Evolutionary conservation across 2,888 invertebrate genomes (phyloP), one percentile per base, ranked within the genome.

Genomic region (Parnassius apollo): DNA sequence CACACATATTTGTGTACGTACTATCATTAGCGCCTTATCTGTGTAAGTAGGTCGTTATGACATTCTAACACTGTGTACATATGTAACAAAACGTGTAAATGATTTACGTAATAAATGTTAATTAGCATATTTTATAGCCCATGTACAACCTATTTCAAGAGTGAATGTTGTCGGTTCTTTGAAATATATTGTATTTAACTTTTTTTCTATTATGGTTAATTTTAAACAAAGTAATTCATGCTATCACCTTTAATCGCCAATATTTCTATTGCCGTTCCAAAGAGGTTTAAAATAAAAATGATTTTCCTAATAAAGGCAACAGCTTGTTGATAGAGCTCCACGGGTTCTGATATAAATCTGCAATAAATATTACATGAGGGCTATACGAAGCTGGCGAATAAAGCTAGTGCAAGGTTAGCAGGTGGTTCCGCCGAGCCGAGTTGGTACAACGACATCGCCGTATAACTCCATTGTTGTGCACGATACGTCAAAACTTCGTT

Each of bases 401-500:
- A 70, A 74, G 76, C 75, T 75, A 75, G 75, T 78, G 82, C 86
- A 88, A 90, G 88, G 88, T 83, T 85, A 82, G 76, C 88, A 86
- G 88, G 89, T 89, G 87, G 71, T 69, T 69, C 65, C 55, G 75
- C 62, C 60, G 77, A 78, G 82, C 77, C 84, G 18, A 18, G 18
- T 18, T 18, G 80, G 83, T 85, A 84, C 88, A 85, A 81, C 85
- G 83, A 84, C 83, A 77, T 65, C 63, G 62, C 52, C 60, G 71
- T 65, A 52, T 60, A 69, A 67, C 22, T 74, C 75, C 89, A 80
- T 65, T 80, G 71, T 64, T 46, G 45, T 7, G 12, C 9, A 63
- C 70, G 75, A 53, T 44, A 77, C 74, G 75, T 65, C 42, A 55
- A 7, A 4, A 35, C 35, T 35, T 35, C 2, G 4, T 35, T 35